A percentile compares a stretch with the other conserved stretches of the same genome.
These are phyloP conservation scores for Chrysochloris asiatica DNA, from an alignment of 2,113 vertebrate species.

Conservation along the genomic window DNA sequence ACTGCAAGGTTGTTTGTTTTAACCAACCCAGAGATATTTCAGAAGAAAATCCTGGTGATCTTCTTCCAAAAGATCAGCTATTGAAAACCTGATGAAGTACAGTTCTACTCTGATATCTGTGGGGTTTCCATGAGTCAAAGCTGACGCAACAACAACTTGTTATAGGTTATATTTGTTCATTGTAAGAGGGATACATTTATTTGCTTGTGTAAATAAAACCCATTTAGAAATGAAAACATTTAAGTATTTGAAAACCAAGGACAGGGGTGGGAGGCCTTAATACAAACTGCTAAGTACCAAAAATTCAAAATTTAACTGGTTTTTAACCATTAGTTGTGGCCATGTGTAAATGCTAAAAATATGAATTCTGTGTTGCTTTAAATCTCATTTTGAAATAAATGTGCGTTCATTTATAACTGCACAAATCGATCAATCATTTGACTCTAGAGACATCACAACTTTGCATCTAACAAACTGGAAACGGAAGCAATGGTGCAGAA, in stretches of 20 bases:
- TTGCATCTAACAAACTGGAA: slow-evolving; percentile 49
- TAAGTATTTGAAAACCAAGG: slow-evolving; percentile 34
- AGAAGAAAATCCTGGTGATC: background rate
- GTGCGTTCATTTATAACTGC: slow-evolving; percentile 10
- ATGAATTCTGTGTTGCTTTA: background rate
- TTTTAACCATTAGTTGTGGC: background rate
- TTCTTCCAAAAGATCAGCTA: background rate
- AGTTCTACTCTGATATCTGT: too few species aligned
- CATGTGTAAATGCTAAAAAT: slow-evolving; percentile 52
- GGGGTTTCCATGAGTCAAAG: background rate
- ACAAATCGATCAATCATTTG: slow-evolving; percentile 22
- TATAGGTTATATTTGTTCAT: background rate
- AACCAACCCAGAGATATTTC: background rate
- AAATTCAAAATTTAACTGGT: slow-evolving; percentile 35
- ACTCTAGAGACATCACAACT: slow-evolving; percentile 9
- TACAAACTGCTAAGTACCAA: background rate
- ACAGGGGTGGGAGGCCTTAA: background rate
- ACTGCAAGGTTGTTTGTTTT: background rate
- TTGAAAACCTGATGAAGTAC: background rate
- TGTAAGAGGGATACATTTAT: background rate
- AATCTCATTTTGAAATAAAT: background rate
- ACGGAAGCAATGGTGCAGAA: slow-evolving; percentile 49
- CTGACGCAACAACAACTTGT: background rate
- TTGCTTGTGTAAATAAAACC: slow-evolving; percentile 47
- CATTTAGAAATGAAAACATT: slow-evolving; percentile 31